These are phyloP conservation scores for Diplolepis rosae DNA, from an alignment of 2,888 invertebrate genomes.

Conservation along the genomic window DNA sequence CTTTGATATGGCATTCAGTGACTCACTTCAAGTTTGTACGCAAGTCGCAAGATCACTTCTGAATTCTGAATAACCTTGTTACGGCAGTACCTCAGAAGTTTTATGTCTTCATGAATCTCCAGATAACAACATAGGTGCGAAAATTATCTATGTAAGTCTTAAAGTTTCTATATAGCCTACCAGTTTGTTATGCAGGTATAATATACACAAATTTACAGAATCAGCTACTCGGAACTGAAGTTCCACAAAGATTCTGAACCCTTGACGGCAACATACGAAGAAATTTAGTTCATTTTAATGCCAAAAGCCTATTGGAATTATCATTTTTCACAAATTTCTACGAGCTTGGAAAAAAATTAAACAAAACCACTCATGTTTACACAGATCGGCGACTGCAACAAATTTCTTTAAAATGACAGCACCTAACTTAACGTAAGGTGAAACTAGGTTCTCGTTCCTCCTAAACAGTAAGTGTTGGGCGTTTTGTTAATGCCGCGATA, in stretches of 20 bases:
- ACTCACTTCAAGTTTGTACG: background rate
- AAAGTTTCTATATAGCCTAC: background rate
- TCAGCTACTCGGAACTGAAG: background rate
- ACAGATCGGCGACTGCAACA: background rate
- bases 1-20: background rate
- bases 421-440: constrained; percentile 24
- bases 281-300: background rate
- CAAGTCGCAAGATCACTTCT: background rate
- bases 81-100: background rate
- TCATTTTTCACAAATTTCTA: no score
- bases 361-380: background rate
- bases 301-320: background rate
- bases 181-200: background rate
- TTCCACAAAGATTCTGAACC: background rate
- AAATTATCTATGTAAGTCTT: background rate
- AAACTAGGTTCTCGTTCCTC: background rate
- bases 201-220: background rate
- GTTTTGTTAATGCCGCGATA: background rate
- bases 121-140: background rate
- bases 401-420: constrained; percentile 8
- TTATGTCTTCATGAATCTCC: background rate
- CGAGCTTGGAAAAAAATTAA: background rate
- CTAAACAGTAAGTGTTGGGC: background rate
- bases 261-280: background rate
- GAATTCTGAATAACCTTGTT: background rate